Percentiles rank a stretch among this genome's conserved stretches.
phyloP scores from a whole-genome alignment of 2,888 invertebrate genomes.

The Mythimna ferrago region DNA sequence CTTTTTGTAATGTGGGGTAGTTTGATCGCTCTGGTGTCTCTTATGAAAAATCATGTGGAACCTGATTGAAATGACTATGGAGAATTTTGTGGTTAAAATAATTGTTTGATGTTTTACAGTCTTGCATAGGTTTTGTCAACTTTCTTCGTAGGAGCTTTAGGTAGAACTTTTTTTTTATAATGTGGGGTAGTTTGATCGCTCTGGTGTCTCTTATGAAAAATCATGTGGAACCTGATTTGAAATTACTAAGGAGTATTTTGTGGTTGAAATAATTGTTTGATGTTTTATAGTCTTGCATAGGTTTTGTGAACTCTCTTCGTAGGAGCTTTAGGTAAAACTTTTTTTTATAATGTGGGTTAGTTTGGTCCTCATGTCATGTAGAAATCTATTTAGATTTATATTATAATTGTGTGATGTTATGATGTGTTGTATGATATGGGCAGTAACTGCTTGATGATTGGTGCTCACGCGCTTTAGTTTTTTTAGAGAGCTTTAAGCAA shows the following conservation, averaged over 20 bases:
- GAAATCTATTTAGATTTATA: no score
- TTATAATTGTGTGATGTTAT: not conserved
- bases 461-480: not conserved
- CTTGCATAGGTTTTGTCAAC: no score
- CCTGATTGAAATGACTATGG: no score
- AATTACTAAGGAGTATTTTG: no score
- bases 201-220: not conserved
- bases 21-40: not conserved
- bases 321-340: not conserved
- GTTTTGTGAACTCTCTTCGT: no score
- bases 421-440: not conserved
- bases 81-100: no score
- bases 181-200: not conserved
- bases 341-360: not conserved
- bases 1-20: not conserved
- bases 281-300: no score
- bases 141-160: no score
- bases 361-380: no score
- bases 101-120: no score
- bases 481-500: not conserved
- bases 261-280: no score
- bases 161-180: not conserved
- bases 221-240: not conserved
- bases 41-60: not conserved
- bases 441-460: not conserved